These are phyloP conservation scores for Rhizoglyphus robini DNA, from an alignment of 1,140 invertebrate species.

Conservation along the genomic window DNA sequence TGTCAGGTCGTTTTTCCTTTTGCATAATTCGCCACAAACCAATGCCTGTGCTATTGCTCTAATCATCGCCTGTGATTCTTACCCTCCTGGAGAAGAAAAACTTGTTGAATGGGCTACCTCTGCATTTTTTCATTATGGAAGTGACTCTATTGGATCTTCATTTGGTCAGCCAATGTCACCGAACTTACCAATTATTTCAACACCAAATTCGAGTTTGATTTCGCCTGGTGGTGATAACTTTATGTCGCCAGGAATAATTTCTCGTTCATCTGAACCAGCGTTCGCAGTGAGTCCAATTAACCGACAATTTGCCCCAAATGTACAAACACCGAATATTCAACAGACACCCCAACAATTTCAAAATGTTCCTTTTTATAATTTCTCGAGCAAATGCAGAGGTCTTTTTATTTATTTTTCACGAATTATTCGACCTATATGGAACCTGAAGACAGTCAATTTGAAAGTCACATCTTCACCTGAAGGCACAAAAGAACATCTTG, in stretches of 20 bases:
- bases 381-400: conserved; percentile 65
- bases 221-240: neutral
- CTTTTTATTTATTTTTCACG: conserved; percentile 77
- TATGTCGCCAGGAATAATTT: neutral
- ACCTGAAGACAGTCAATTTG: conserved; percentile 29
- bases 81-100: conserved; percentile 49
- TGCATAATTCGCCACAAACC: conserved; percentile 50
- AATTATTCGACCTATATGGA: conserved; percentile 42
- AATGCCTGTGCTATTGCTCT: conserved; percentile 79
- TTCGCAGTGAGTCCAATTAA: conserved; percentile 10
- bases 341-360: conserved; percentile 23
- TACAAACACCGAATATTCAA: neutral
- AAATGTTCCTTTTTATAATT: conserved; percentile 28
- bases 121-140: conserved; percentile 82
- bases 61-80: conserved; percentile 58
- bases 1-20: conserved; percentile 68
- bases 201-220: neutral
- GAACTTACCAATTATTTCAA: neutral
- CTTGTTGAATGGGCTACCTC: conserved; percentile 62
- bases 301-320: conserved; percentile 7
- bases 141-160: conserved; percentile 42
- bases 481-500: conserved; percentile 18
- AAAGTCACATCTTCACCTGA: conserved; percentile 24
- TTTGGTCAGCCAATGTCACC: neutral
- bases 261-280: neutral